Conservation (phyloP, 2,113 vertebrate species). For the Scatophagus argus region DNA sequence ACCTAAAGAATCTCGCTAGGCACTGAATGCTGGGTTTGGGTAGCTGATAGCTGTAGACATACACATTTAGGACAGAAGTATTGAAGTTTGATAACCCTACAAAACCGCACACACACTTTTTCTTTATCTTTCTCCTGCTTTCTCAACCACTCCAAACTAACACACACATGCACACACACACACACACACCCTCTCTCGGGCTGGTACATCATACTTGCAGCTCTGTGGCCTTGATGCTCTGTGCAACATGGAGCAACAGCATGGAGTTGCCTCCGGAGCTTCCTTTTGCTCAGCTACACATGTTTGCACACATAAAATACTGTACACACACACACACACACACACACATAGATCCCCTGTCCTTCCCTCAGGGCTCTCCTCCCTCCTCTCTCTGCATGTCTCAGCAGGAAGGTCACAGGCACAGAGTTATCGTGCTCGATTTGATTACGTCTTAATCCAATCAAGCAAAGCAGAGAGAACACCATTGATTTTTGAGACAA, state of each 20-base stretch:
- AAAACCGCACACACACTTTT: neutral
- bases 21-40: neutral
- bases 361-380: conserved; percentile 45
- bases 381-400: conserved; percentile 38
- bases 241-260: conserved; percentile 38
- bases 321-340: conserved; percentile 9
- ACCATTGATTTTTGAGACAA: conserved; percentile 77
- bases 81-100: neutral
- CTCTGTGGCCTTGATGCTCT: neutral
- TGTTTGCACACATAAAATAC: conserved; percentile 17
- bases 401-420: conserved; percentile 78
- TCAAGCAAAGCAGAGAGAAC: conserved; percentile 78
- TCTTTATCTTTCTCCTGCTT: neutral
- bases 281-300: conserved; percentile 16
- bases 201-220: neutral
- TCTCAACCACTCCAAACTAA: neutral
- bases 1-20: neutral
- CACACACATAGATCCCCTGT: neutral
- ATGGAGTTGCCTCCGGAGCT: conserved; percentile 18
- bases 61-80: neutral
- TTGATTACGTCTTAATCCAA: conserved; percentile 85
- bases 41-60: neutral
- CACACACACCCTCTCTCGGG: neutral
- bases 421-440: conserved; percentile 77
- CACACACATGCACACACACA: conserved; percentile 11